Base-by-base conservation (phyloP, 2,888 invertebrate genomes). In the Drosophila borborema region DNA sequence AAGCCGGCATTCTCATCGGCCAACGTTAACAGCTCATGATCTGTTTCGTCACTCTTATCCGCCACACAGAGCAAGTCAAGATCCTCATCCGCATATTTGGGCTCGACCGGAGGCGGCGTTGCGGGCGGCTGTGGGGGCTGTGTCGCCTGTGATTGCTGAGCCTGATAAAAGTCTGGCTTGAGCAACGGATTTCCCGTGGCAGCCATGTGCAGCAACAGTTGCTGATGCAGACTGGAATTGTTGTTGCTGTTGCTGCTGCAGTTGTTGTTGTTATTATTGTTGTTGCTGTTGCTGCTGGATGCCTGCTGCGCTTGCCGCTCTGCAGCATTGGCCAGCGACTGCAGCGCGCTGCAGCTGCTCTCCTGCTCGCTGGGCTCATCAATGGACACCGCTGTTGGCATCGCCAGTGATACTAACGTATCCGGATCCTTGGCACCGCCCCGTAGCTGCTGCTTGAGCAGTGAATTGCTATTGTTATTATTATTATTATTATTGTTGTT, bases 361-460 rank as follows among this genome's bases (percentile, higher is more conserved):
- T 75, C 72, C 53, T 65, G 62, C 41, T 82, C 77, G 36, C 48
- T 46, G 63, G 56, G 45, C 8, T 86, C 78, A 41, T 86, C 89
- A 7, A 61, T 34, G 28, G 56, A 1, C 18, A 40, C n/a, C 23
- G 54, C 28, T 31, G 54, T 38, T 6, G 54, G 53, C 60, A 40
- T 48, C 14, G 41, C 68, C 41, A 55, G 36, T 16, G 43, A 49
- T 64, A 45, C 60, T 54, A 20, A n/a, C 28, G 55, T 23, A 2
- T 87, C 86, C 9, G 89, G 82, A 63, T 91, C 91, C 77, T 90
- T 91, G 38, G 91, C 79, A 0, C 90, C 91, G 5, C 80, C 81
- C 12, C 92, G 90, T 38, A 92, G 62, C 74, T 93, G 93, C 72
- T 93, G 92, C 64, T 93, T 93, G 2, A 93, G 76, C 68, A 92